Evolutionary conservation across 2,888 invertebrate species (phyloP), one percentile per base, ranked within the genome.

Genomic region (Calephelis perditalis): DNA sequence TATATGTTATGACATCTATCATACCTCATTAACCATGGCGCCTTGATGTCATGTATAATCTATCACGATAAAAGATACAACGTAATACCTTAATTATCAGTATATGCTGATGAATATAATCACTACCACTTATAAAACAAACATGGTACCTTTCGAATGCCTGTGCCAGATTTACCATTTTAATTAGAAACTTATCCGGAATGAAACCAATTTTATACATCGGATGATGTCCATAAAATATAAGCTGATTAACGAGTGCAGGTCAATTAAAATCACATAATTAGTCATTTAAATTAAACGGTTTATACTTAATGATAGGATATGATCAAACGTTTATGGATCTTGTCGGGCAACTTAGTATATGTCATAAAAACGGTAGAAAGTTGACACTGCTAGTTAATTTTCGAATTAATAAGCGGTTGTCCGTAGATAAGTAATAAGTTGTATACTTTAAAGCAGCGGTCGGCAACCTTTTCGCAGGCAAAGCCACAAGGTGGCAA

Each of bases 201-300:
- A 52, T 52, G 11, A 35, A 52, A 52, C 35, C 26, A 26, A 49
- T 10, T 52, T 58, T 65, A 59, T 58, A 9, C 58, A 61, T 60
- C 62, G 62, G 65, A 61, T 35, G 52, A 7, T 62, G 60, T 64
- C 49, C 56, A 58, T 64, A 58, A 64, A 64, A 45, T 59, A 58
- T 57, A 59, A 59, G 26, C 61, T 52, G 56, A 59, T 43, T 62
- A 58, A 59, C 57, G 44, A 63, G 44, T 63, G 45, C 55, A 61
- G 54, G 40, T 60, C 58, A 56, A 55, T 56, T 59, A 59, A 64
- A 55, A 61, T 43, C 55, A 56, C 61, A 46, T 61, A 59, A 60
- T 66, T 64, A 56, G 36, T 57, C 49, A 58, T 60, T 63, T 61
- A 43, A 56, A 56, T 47, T 46, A 45, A 59, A 61, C 43, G 56